phyloP scores from a whole-genome alignment of 1,140 invertebrate genomes.

The Himalopsyche phryganea region DNA sequence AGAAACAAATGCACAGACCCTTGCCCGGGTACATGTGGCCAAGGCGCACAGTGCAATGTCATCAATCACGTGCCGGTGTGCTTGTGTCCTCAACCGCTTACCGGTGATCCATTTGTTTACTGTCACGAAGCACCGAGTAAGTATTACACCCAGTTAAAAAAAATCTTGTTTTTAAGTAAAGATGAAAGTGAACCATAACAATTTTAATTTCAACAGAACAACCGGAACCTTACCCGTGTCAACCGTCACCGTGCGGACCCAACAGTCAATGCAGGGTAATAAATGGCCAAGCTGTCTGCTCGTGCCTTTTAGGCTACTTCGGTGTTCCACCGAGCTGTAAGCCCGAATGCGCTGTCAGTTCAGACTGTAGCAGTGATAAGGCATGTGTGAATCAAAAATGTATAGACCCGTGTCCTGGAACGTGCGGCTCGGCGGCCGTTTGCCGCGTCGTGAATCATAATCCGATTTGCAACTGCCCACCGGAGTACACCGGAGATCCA shows the following conservation, averaged over 20 bases:
- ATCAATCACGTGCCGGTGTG: slow-evolving; percentile 65
- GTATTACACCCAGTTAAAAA: too few species aligned
- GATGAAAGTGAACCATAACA: slow-evolving; percentile 10
- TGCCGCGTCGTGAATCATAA: slow-evolving; percentile 74
- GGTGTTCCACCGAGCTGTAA: slow-evolving; percentile 75
- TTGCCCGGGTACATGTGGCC: slow-evolving; percentile 61
- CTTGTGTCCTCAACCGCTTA: slow-evolving; percentile 61
- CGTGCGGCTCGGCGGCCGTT: slow-evolving; percentile 63
- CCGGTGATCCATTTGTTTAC: slow-evolving; percentile 70
- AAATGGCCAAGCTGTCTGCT: slow-evolving; percentile 66
- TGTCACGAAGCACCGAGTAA: slow-evolving; percentile 60
- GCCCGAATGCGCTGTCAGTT: slow-evolving; percentile 64
- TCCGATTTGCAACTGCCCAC: slow-evolving; percentile 70
- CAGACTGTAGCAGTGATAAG: slow-evolving; percentile 63
- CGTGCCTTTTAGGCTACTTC: slow-evolving; percentile 67
- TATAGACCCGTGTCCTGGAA: slow-evolving; percentile 69
- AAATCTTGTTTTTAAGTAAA: too few species aligned
- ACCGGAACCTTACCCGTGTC: slow-evolving; percentile 49
- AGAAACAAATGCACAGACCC: slow-evolving; percentile 61
- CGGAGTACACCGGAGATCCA: slow-evolving; percentile 67
- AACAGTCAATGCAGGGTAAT: slow-evolving; percentile 67
- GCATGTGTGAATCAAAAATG: slow-evolving; percentile 73
- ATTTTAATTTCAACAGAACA: slow-evolving; percentile 37
- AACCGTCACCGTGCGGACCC: slow-evolving; percentile 60
- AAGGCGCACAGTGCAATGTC: slow-evolving; percentile 68